These are phyloP conservation scores for Agrenia bidenticulata DNA, from an alignment of 2,888 invertebrate species.

Conservation along the genomic window DNA sequence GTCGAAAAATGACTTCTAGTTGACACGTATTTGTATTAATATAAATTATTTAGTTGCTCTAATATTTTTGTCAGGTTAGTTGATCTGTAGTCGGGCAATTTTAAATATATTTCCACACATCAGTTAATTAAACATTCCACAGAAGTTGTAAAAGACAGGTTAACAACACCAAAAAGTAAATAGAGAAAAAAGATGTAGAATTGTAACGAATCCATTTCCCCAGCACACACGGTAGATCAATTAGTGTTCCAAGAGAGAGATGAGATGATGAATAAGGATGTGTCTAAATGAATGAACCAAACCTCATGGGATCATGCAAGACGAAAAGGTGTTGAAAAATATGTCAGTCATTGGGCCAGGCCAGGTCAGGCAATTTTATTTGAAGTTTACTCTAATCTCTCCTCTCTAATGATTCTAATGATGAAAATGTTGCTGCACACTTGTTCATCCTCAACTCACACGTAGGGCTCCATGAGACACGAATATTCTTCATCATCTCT, in stretches of 20 bases:
- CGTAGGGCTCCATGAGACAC: slow-evolving; percentile 31
- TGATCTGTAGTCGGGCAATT: too few species aligned
- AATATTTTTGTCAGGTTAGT: too few species aligned
- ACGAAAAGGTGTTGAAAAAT: slow-evolving; percentile 32
- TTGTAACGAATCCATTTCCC: background rate
- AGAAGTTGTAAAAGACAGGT: too few species aligned
- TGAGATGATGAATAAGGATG: background rate
- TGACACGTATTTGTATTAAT: too few species aligned
- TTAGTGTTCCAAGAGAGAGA: background rate
- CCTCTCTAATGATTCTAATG: background rate
- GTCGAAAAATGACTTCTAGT: too few species aligned
- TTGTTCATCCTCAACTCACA: slow-evolving; percentile 3
- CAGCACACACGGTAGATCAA: background rate
- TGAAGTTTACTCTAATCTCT: too few species aligned
- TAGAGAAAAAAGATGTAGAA: too few species aligned
- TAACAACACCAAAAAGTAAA: too few species aligned
- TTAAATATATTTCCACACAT: too few species aligned
- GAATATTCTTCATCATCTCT: slow-evolving; percentile 11
- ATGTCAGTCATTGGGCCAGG: slow-evolving; percentile 26
- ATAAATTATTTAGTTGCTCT: too few species aligned
- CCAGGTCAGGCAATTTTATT: background rate
- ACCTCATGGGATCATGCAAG: slow-evolving; percentile 15
- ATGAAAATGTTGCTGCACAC: background rate
- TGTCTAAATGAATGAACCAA: background rate
- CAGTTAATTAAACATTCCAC: too few species aligned